Conservation (phyloP, 2,113 vertebrate genomes). For the Amphiprion ocellaris region DNA sequence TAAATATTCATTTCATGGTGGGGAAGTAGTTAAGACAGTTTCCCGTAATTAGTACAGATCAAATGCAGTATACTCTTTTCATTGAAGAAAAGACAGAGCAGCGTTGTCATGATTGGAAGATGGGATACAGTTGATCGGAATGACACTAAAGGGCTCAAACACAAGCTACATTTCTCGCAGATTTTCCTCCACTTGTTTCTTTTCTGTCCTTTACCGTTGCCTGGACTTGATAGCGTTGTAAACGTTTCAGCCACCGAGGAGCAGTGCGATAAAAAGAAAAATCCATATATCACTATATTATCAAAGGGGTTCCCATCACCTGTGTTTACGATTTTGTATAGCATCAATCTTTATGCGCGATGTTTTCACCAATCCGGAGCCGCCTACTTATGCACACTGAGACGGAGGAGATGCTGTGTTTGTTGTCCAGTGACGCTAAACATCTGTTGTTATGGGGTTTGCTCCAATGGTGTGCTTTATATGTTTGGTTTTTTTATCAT, state of each 20-base stretch:
- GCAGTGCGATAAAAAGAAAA: conserved; percentile 12
- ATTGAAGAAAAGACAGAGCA: conserved; percentile 33
- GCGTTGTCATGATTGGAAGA: background rate
- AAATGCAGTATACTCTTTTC: conserved; percentile 31
- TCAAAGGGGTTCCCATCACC: conserved; percentile 49
- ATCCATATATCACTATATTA: conserved; percentile 31
- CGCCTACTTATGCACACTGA: conserved; percentile 66
- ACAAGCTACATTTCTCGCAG: conserved; percentile 50
- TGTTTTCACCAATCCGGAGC: conserved; percentile 42
- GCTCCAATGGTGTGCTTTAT: conserved; percentile 58
- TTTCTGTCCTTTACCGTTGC: conserved; percentile 48
- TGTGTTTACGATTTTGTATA: conserved; percentile 76
- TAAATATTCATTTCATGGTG: conserved; percentile 58
- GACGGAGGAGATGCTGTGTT: conserved; percentile 46
- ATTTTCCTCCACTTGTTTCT: conserved; percentile 28
- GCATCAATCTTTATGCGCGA: conserved; percentile 53
- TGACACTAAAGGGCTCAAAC: conserved; percentile 77
- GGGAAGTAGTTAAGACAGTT: background rate
- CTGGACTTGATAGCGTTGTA: conserved; percentile 30
- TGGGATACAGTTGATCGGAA: conserved; percentile 46
- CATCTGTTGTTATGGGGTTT: conserved; percentile 42
- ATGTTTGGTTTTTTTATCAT: conserved; percentile 38
- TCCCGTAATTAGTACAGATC: conserved; percentile 13
- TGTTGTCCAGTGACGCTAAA: conserved; percentile 54
- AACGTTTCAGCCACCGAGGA: conserved; percentile 37